Percentiles rank a stretch among this genome's conserved stretches.
Conservation (phyloP, 2,797 vertebrate genomes). For the Arctocebus calabarensis region DNA sequence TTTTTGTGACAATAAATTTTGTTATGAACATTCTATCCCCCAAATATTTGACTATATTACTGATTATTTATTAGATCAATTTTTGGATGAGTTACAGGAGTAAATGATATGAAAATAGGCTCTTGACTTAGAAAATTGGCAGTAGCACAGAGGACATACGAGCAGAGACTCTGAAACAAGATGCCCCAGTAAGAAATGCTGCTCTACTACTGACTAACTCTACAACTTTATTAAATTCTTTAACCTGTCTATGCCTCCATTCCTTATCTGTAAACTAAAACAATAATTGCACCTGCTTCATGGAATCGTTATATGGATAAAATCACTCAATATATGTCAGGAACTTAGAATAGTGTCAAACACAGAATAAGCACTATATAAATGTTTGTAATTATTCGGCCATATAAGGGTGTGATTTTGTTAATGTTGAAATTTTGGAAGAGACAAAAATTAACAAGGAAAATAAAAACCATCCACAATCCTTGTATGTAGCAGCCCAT, state of each 20-base stretch:
- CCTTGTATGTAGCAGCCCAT: background rate
- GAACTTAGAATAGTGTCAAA: slow-evolving; percentile 24
- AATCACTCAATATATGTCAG: slow-evolving; percentile 26
- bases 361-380: slow-evolving; percentile 23
- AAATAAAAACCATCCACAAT: slow-evolving; percentile 1
- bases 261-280: background rate
- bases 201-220: background rate
- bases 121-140: slow-evolving; percentile 35
- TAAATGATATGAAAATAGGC: background rate
- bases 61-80: slow-evolving; percentile 1
- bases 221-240: background rate
- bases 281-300: background rate
- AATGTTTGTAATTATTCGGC: slow-evolving; percentile 53
- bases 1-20: slow-evolving; percentile 20
- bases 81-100: slow-evolving; percentile 13
- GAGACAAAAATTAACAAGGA: slow-evolving; percentile 47
- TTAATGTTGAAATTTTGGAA: slow-evolving; percentile 20
- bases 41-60: background rate
- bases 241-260: background rate
- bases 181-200: background rate
- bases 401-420: slow-evolving; percentile 21
- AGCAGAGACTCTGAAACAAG: background rate
- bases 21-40: background rate
- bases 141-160: background rate
- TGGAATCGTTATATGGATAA: slow-evolving; percentile 1